Evolutionary conservation across 2,888 invertebrate genomes (phyloP).

Genomic region (Ryuthela nishihirai): DNA sequence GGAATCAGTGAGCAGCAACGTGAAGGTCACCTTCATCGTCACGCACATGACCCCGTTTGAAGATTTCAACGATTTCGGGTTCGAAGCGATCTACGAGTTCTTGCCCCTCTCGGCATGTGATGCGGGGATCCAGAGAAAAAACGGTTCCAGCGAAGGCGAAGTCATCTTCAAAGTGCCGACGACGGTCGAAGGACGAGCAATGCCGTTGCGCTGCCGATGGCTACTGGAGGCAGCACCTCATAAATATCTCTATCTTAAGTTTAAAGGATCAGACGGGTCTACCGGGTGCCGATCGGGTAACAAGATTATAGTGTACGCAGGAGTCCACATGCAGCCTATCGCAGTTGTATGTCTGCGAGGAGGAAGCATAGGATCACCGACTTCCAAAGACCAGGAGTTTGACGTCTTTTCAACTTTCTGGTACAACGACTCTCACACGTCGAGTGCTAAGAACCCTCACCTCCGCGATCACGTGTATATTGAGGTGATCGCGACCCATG

Average conservation of each 20-base stretch:
- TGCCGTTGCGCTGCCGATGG: conserved; percentile 43
- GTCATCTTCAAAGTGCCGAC: conserved; percentile 31
- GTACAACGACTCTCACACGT: conserved; percentile 37
- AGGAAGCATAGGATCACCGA: conserved; percentile 4
- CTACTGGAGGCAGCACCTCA: conserved; percentile 41
- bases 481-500: conserved; percentile 34
- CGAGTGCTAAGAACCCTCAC: conserved; percentile 44
- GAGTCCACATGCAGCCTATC: conserved; percentile 46
- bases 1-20: conserved; percentile 66
- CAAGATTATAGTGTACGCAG: conserved; percentile 67
- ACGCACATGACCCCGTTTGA: conserved; percentile 75
- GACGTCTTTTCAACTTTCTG: conserved; percentile 40
- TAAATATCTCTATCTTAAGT: conserved; percentile 43
- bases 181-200: conserved; percentile 22
- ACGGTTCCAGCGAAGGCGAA: conserved; percentile 34
- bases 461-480: conserved; percentile 52
- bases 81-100: conserved; percentile 77
- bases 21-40: conserved; percentile 69
- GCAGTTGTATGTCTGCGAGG: conserved; percentile 39
- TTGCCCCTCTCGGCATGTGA: conserved; percentile 29
- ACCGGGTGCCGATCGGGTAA: conserved; percentile 34
- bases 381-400: conserved; percentile 25
- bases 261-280: conserved; percentile 40
- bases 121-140: conserved; percentile 18
- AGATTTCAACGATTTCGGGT: conserved; percentile 72